Conservation (phyloP, 2,888 invertebrate species). For the Zygogramma bicolorata region DNA sequence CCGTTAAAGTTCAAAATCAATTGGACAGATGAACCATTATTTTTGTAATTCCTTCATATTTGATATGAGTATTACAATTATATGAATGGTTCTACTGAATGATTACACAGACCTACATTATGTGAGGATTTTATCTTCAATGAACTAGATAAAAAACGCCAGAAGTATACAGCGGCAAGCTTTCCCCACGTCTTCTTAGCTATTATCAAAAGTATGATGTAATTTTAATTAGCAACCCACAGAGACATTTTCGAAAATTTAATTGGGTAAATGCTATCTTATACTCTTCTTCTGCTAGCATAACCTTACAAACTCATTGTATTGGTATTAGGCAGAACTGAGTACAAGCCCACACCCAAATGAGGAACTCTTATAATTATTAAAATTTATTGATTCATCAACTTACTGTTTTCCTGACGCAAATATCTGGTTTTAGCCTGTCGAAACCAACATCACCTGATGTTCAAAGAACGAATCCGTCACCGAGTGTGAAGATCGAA, state of each 20-base stretch:
- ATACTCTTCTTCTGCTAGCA: background rate
- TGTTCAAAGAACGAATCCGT: background rate
- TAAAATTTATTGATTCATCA: background rate
- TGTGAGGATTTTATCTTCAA: too few species aligned
- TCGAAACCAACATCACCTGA: background rate
- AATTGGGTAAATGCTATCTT: background rate
- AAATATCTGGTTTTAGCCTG: background rate
- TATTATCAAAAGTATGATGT: too few species aligned
- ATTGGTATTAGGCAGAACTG: background rate
- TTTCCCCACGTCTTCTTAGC: too few species aligned
- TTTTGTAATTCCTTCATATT: too few species aligned
- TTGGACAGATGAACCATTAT: too few species aligned
- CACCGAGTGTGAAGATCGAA: background rate
- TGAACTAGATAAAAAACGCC: too few species aligned
- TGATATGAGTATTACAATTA: too few species aligned
- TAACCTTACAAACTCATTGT: background rate
- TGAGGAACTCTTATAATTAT: background rate
- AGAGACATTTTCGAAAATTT: background rate
- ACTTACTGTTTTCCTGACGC: background rate
- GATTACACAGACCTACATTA: background rate
- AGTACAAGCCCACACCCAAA: background rate
- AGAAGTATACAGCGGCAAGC: too few species aligned
- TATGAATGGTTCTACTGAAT: background rate
- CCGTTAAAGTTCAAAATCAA: too few species aligned
- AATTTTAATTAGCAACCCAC: too few species aligned